Evolutionary conservation across 1,140 invertebrate genomes (phyloP).

Genomic region (Thalassaphorura encarpata): DNA sequence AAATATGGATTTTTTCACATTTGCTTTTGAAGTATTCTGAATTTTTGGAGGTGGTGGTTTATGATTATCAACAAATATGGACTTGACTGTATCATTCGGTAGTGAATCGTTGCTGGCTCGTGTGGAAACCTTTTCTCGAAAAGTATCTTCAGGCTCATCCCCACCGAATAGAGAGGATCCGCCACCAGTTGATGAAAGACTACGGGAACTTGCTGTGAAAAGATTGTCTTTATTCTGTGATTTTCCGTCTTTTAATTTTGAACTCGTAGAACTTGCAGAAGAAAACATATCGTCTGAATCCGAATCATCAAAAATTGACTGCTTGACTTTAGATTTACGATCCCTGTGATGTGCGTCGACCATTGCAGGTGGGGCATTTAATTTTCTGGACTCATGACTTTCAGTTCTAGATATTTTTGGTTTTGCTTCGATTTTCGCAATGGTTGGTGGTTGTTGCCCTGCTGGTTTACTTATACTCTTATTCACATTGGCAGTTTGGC

Average conservation of each 20-base stretch:
- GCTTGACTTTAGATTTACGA: background rate
- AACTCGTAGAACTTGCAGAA: background rate
- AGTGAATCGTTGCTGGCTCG: too few species aligned
- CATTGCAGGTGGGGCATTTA: too few species aligned
- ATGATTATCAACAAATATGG: background rate
- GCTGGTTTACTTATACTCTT: background rate
- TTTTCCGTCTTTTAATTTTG: background rate
- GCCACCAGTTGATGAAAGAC: too few species aligned
- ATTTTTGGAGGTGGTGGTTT: background rate
- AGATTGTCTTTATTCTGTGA: too few species aligned
- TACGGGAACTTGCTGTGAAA: too few species aligned
- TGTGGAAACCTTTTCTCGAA: too few species aligned
- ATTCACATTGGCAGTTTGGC: background rate
- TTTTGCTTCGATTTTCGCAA: background rate
- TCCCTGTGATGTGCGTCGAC: too few species aligned
- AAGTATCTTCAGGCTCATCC: too few species aligned
- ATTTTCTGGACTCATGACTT: too few species aligned
- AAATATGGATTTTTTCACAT: constrained; percentile 25
- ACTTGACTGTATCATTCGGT: too few species aligned
- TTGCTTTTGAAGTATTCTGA: background rate
- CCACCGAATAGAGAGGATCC: too few species aligned
- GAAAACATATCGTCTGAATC: constrained; percentile 1
- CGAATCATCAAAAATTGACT: background rate
- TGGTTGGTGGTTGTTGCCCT: background rate
- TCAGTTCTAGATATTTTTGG: background rate